phyloP scores from a whole-genome alignment of 1,140 invertebrate species.

The honey bee (Apis mellifera) region Amel_HAv3.1 CM009943.2:6862501-6863000 shows the following conservation, averaged over 20 bases:
- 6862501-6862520: slow-evolving; percentile 56
- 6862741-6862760: slow-evolving; percentile 26
- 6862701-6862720: slow-evolving; percentile 41
- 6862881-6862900: slow-evolving; percentile 14
- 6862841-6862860: slow-evolving; percentile 42
- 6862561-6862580: slow-evolving; percentile 55
- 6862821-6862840: slow-evolving; percentile 22
- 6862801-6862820: background rate
- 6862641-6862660: slow-evolving; percentile 62
- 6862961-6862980: background rate
- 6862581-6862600: slow-evolving; percentile 55
- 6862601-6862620: slow-evolving; percentile 64
- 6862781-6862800: slow-evolving; percentile 52
- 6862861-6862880: background rate
- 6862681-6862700: slow-evolving; percentile 55
- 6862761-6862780: slow-evolving; percentile 27
- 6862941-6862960: background rate
- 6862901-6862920: background rate
- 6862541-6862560: slow-evolving; percentile 27
- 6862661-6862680: slow-evolving; percentile 47
- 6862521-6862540: slow-evolving; percentile 52
- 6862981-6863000: background rate
- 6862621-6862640: slow-evolving; percentile 43
- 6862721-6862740: slow-evolving; percentile 38
- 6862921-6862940: background rate